Conservation (phyloP, 2,888 invertebrate genomes). For the Cepaea hortensis region DNA sequence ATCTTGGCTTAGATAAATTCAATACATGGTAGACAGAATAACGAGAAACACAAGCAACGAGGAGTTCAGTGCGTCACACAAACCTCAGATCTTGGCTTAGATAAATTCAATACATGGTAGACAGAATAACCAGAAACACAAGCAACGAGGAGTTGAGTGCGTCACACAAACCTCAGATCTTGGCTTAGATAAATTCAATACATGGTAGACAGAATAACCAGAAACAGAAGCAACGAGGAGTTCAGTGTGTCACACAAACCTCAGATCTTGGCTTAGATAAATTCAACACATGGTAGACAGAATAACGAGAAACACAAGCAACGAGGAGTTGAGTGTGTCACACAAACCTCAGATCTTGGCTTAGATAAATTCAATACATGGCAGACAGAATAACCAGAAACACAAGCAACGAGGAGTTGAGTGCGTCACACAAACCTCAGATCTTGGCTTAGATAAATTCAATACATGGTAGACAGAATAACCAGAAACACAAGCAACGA, state of each 20-base stretch:
- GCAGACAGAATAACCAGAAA: too few species aligned
- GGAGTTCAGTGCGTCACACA: background rate
- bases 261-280: slow-evolving; percentile 87
- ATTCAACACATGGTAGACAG: slow-evolving; percentile 81
- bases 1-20: slow-evolving; percentile 90
- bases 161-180: slow-evolving; percentile 76
- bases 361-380: slow-evolving; percentile 89
- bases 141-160: background rate
- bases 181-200: slow-evolving; percentile 91
- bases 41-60: background rate
- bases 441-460: slow-evolving; percentile 90
- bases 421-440: slow-evolving; percentile 47
- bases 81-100: slow-evolving; percentile 84
- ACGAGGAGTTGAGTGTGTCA: too few species aligned
- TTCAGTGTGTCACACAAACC: slow-evolving; percentile 7
- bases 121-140: background rate
- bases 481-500: background rate
- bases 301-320: background rate
- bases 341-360: slow-evolving; percentile 80
- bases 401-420: background rate
- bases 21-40: slow-evolving; percentile 75
- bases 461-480: slow-evolving; percentile 75
- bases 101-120: slow-evolving; percentile 84
- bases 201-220: too few species aligned
- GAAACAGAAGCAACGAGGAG: background rate